Evolutionary conservation across 2,888 invertebrate genomes (phyloP).

Genomic region (Andrena bicolor): DNA sequence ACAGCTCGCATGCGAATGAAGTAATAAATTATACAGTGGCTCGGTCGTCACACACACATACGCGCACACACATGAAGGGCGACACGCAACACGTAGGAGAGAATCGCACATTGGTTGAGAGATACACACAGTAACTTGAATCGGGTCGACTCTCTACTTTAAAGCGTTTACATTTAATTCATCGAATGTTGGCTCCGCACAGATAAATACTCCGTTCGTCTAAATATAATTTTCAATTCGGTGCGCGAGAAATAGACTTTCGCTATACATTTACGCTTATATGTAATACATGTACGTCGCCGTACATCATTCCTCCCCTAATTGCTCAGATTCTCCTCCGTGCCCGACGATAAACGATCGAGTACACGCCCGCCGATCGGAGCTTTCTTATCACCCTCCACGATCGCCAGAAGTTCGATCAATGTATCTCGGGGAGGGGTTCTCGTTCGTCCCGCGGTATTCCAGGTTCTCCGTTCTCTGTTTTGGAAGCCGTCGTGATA

Average conservation of each 20-base stretch:
- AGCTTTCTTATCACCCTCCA: constrained; percentile 25
- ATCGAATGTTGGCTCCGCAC: constrained; percentile 61
- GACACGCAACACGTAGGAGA: constrained; percentile 66
- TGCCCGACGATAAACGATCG: constrained; percentile 27
- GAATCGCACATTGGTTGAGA: constrained; percentile 59
- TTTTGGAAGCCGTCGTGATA: constrained; percentile 33
- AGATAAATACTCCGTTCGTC: constrained; percentile 57
- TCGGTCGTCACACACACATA: constrained; percentile 58
- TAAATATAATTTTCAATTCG: constrained; percentile 60
- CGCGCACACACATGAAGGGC: constrained; percentile 20
- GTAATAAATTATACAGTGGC: constrained; percentile 56
- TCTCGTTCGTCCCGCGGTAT: constrained; percentile 11
- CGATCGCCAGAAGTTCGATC: constrained; percentile 17
- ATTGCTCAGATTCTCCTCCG: constrained; percentile 25
- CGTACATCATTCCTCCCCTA: constrained; percentile 16
- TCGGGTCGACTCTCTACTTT: constrained; percentile 66
- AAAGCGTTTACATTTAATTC: constrained; percentile 69
- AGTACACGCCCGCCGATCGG: constrained; percentile 25
- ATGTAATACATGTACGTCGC: constrained; percentile 14
- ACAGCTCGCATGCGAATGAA: constrained; percentile 54
- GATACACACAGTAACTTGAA: constrained; percentile 66
- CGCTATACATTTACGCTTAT: constrained; percentile 33
- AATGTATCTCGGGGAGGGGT: background rate
- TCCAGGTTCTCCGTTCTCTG: background rate
- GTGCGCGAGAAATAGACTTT: constrained; percentile 55